Base-by-base conservation (phyloP, 2,797 vertebrate genomes). In the Spizella passerina region DNA sequence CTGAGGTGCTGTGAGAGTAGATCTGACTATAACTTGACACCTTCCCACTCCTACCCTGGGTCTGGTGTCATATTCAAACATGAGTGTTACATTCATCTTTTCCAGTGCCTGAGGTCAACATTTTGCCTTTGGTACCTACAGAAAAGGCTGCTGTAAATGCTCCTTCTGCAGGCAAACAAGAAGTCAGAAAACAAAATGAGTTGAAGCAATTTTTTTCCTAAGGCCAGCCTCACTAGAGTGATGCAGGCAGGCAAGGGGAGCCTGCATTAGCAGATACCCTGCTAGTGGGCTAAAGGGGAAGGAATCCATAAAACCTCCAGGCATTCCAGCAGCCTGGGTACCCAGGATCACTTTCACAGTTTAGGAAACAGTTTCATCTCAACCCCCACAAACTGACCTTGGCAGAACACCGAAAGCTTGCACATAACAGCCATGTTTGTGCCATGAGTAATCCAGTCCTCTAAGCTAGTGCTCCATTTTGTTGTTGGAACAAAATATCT, bases 351-450 rank as follows among this genome's bases (percentile, higher is more conserved):
- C 56, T 92, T 95, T 91, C 94, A 94, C 56, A 65, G 81, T 85
- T 95, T 85, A 90, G 92, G 92, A 92, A 95, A 94, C 64, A 41
- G 75, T 75, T 92, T 95, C 39, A 57, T 73, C 88, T 93, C 88
- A 85, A 14, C 93, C 84, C 81, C 92, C 95, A 75, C 95, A 90
- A 86, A 85, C 0, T 82, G 82, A 93, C 88, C 84, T 94, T 92
- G 92, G 84, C 94, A 96, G 83, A 92, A 94, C 82, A 85, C 4
- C 0, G 65, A 52, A 93, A 90, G 65, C 94, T 92, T 90, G 88
- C 71, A 49, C 86, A 8, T 91, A 89, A 50, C 88, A 94, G 71
- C 90, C 90, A 91, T 81, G 81, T 78, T 86, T 92, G 49, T 92
- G 75, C 81, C 86, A 56, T 85, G 92, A 92, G 88, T 95, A 96